A percentile compares a stretch with the other conserved stretches of the same genome.
phyloP scores from a whole-genome alignment of 1,140 invertebrate species.

The Diachasma alloeum region DNA sequence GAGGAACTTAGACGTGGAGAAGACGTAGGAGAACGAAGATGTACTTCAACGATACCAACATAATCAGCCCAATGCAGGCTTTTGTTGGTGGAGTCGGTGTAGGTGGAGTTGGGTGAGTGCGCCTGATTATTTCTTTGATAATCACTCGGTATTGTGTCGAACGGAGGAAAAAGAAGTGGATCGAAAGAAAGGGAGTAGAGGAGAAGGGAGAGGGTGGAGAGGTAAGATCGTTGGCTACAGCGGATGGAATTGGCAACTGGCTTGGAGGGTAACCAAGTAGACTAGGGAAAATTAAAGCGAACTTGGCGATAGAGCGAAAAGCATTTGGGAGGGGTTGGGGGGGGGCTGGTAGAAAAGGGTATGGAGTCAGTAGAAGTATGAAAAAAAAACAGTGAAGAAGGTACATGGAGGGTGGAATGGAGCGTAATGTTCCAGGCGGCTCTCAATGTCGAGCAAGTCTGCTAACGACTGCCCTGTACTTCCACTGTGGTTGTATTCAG shows the following conservation, averaged over 20 bases:
- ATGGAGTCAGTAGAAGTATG: background rate
- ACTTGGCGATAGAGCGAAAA: background rate
- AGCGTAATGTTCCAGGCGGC: constrained; percentile 14
- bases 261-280: constrained; percentile 13
- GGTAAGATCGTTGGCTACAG: background rate
- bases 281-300: constrained; percentile 18
- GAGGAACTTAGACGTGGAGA: constrained; percentile 3
- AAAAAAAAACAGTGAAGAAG: constrained; percentile 9
- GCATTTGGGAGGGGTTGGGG: background rate
- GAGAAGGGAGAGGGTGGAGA: constrained; percentile 12
- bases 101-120: constrained; percentile 47
- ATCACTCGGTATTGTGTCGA: constrained; percentile 49
- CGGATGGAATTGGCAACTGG: constrained; percentile 9
- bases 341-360: background rate
- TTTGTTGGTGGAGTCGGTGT: constrained; percentile 49
- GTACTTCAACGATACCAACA: constrained; percentile 51
- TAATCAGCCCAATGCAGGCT: constrained; percentile 51
- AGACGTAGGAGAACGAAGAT: constrained; percentile 38
- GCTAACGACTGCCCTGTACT: background rate
- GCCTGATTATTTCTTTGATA: constrained; percentile 51
- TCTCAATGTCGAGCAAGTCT: constrained; percentile 14
- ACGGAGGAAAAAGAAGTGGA: constrained; percentile 26
- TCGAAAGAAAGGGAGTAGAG: constrained; percentile 13
- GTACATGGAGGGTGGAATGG: background rate
- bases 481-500: constrained; percentile 20